Base-by-base conservation (phyloP, 2,888 invertebrate genomes). In the Hedya salicella region DNA sequence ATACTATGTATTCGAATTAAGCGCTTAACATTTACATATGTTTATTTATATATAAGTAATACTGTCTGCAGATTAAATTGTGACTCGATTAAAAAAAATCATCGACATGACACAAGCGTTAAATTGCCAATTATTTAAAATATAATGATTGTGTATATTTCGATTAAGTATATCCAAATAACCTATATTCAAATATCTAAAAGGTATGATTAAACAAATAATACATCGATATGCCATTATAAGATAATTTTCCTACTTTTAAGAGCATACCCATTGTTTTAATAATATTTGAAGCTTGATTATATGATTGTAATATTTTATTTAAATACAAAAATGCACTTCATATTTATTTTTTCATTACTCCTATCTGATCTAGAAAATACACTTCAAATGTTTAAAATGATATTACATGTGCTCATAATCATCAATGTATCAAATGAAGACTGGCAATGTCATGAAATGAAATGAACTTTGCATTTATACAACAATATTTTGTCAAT, bases 1-100 rank as follows among this genome's bases (percentile, higher is more conserved):
- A 88, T 87, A 86, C 81, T 86, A 84, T 86, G 75, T 77, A 80
- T 75, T 82, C 77, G 79, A 74, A 73, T 82, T 78, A 86, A 86
- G 86, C 83, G 80, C 78, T 82, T 80, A 78, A 61, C 50, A 56
- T 57, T 67, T 62, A 76, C 11, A 36, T 71, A 61, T 70, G 69
- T 68, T 70, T 68, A 71, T 68, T 32, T 71, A 70, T 75, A 78
- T 86, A 25, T 25, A 25, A 25, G 25, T 25, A 88, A 87, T 87
- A 87, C 87, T 87, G 87, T 79, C 76, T 73, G 77, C 71, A 32
- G 44, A 71, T 78, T 70, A 79, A 75, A 79, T 81, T 72, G 46
- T 14, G 57, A 46, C 30, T 46, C n/a, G 6, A 17, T 46, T 57
- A 44, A 53, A 60, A 30, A 36, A 36, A 36, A 39, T 11, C 36